Base-by-base conservation (phyloP, 2,888 invertebrate species). In the Cheilosia variabilis region DNA sequence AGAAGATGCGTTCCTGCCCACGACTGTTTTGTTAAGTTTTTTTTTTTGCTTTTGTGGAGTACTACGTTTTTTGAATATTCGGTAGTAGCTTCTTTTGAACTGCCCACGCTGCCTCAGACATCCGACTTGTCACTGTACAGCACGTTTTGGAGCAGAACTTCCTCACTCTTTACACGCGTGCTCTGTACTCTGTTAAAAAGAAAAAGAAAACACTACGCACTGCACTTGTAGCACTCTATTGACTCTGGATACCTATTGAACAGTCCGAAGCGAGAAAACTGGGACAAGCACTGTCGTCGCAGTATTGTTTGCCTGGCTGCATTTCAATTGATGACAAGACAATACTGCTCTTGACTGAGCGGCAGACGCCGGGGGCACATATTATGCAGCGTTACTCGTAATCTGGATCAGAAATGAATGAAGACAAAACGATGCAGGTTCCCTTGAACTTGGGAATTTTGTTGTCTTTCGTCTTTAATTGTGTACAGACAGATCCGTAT, bases 51-150 rank as follows among this genome's bases (percentile, higher is more conserved):
- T 45, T 76, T 71, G 66, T 45, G 52, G 66, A 66, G 62, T n/a
- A 24, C 27, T 63, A 84, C 83, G 83, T 65, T 84, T 57, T 31
- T 31, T 53, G 79, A 84, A 84, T 84, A 84, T 79, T 84, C 60
- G 79, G 75, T 75, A 65, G 79, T 53, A 45, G 73, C 47, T 75
- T 69, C 73, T 78, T 73, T 81, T 79, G 76, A 68, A 68, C 60
- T 62, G 66, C 83, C 83, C 68, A 83, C 83, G 73, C 73, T 57
- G 65, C 47, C 34, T 24, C 13, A 66, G 31, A 66, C 34, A 47
- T 47, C 19, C 19, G 17, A 17, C 17, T 9, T 60, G 10, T 34
- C 7, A n/a, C 22, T 5, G 58, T 41, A 22, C 13, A 27, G 45
- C 76, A 77, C 47, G 77, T 71, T 71, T 37, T 63, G 52, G 50